Conservation (phyloP, 2,113 vertebrate genomes). For the Gulo gulo region DNA sequence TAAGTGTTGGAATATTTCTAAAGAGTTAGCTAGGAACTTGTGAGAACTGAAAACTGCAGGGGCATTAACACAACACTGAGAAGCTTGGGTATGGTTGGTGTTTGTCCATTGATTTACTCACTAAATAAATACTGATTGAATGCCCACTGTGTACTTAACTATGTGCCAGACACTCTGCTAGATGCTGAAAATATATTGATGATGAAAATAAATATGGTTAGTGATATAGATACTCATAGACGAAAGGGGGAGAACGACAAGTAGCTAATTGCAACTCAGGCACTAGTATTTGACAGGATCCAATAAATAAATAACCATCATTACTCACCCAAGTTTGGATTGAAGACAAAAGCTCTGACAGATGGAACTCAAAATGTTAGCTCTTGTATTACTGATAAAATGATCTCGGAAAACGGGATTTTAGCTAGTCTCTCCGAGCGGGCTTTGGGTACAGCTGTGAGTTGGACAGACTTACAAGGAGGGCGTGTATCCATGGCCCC, state of each 20-base stretch:
- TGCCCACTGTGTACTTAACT: neutral
- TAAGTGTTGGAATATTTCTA: neutral
- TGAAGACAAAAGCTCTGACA: neutral
- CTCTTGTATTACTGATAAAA: neutral
- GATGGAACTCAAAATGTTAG: neutral
- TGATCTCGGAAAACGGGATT: neutral
- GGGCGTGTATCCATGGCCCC: rapidly evolving
- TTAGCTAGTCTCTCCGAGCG: neutral
- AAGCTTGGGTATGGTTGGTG: neutral
- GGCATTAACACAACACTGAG: neutral
- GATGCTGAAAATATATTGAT: neutral
- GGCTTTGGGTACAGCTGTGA: neutral
- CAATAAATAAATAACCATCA: neutral
- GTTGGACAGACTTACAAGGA: neutral
- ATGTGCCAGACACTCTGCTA: neutral
- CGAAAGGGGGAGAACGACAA: neutral
- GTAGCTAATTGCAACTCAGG: neutral
- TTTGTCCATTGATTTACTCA: neutral
- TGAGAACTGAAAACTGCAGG: neutral
- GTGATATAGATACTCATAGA: neutral
- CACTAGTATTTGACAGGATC: neutral
- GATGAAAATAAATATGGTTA: neutral
- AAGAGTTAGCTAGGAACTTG: neutral
- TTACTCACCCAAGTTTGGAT: neutral
- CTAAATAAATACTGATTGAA: neutral